Base-by-base conservation (phyloP, 1,140 invertebrate genomes). In the Venustaconcha ellipsiformis region DNA sequence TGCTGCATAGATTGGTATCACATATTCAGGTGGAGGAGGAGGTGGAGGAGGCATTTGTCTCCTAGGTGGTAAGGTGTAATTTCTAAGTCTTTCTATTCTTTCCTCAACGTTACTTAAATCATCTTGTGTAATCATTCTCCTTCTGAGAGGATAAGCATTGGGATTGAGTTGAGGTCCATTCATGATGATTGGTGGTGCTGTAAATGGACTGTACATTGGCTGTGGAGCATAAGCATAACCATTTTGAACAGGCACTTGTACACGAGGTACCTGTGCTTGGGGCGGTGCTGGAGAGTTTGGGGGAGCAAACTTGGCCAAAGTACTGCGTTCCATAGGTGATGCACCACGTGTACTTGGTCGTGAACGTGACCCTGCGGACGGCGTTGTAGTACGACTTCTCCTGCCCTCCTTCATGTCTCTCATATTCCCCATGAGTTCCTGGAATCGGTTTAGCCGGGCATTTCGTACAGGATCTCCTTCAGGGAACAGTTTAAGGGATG, bases 101-200 rank as follows among this genome's bases (percentile, higher is more conserved):
- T 85, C 72, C 71, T 78, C 84, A 18, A 87, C 80, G 57, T 77
- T 79, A 70, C 85, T 84, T 15, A 88, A 76, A 73, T 87, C 87
- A 30, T 87, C 83, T 67, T 85, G 84, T 17, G 86, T 88, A 18
- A 78, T 73, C 75, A 73, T 74, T 70, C 59, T 70, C 23, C 15
- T 70, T 15, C 70, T 72, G n/a, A 60, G 64, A 57, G 64, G 37
- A 57, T 37, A 56, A 48, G 72, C 26, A 58, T 17, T n/a, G 23
- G 26, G 6, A 68, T 65, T 65, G 66, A 77, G 37, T 60, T 64
- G 48, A 76, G 74, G 57, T 65, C 26, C 56, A 58, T 48, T 70
- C 62, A 75, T 68, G 23, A 71, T 70, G 58, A 68, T 73, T 56
- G 81, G 67, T 57, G 80, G 82, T 57, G 77, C 78, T 57, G 76